Evolutionary conservation across 2,113 vertebrate species (phyloP), one percentile per base, ranked within the genome.

Genomic region (Melanotaenia duboulayi): DNA sequence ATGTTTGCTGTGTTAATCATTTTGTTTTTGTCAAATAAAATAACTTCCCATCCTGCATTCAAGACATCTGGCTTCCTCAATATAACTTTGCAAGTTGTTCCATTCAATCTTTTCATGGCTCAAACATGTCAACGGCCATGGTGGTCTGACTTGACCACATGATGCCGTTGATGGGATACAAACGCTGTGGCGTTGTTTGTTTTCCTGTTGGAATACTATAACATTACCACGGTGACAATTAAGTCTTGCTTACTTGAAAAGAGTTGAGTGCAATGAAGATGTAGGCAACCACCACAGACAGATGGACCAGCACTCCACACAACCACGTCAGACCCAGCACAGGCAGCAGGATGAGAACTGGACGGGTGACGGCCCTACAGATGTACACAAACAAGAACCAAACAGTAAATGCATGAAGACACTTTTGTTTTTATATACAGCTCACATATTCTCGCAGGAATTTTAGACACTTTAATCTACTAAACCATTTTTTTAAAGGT

Each of bases 321-420:
- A 96, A 80, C 97, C 97, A 98, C 16, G 96, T 97, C 62, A 98
- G 93, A 50, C 97, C 96, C 87, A 98, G 91, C 25, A 97, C 90
- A 0, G 97, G 96, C 66, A 97, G 93, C 71, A 98, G 92, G 62
- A 97, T 96, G 69, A 97, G 90, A 23, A 97, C 51, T 0, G 96
- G 97, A 11, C 97, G 96, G 17, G 95, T 94, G 0, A 91, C 94
- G 32, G 95, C 95, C 96, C 97, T 97, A 84, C 19, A 59, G 25
- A 76, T 10, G 74, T 6, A 72, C 39, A 69, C 50, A 70, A 2
- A 37, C 9, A 63, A 2, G 2, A 60, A 19, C 14, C 40, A 20
- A 14, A 17, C 19, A 3, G 10, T 19, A 24, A 20, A 22, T 56
- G 22, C 19, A 22, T 48, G 1, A 42, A 62, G 17, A 4, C 2